phyloP scores from a whole-genome alignment of 1,140 invertebrate genomes.

The Hesperophylax magnus region DNA sequence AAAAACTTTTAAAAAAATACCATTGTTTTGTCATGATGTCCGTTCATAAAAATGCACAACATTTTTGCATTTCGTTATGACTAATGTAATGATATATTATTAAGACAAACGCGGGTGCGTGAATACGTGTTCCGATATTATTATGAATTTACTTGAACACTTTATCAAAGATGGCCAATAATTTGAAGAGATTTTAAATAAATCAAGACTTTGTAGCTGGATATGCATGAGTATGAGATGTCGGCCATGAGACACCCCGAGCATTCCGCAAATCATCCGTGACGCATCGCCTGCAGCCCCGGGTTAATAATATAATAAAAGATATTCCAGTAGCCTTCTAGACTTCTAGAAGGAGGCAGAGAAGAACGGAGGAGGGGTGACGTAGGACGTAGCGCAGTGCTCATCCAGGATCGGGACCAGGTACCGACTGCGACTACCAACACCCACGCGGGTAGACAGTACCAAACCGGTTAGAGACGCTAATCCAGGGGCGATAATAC shows the following conservation, averaged over 20 bases:
- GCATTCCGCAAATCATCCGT: not conserved
- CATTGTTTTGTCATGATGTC: too few relatives aligned
- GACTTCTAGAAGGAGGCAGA: not conserved
- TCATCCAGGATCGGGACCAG: not conserved
- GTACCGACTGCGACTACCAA: not conserved
- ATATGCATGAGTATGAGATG: not conserved
- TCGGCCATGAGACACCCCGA: not conserved
- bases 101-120: too few relatives aligned
- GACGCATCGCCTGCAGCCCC: not conserved
- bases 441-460: not conserved
- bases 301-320: not conserved
- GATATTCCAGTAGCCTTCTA: conserved; percentile 25
- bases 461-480: conserved; percentile 22
- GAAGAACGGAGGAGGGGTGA: not conserved
- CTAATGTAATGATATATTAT: too few relatives aligned
- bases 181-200: too few relatives aligned
- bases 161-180: too few relatives aligned
- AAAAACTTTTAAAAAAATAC: too few relatives aligned
- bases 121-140: too few relatives aligned
- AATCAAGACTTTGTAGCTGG: too few relatives aligned
- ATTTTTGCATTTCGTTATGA: too few relatives aligned
- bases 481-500: conserved; percentile 20
- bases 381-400: too few relatives aligned
- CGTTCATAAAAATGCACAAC: too few relatives aligned
- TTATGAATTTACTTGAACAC: too few relatives aligned